Evolutionary conservation across 2,113 vertebrate genomes (phyloP).

Genomic region (Uropsilus gracilis): DNA sequence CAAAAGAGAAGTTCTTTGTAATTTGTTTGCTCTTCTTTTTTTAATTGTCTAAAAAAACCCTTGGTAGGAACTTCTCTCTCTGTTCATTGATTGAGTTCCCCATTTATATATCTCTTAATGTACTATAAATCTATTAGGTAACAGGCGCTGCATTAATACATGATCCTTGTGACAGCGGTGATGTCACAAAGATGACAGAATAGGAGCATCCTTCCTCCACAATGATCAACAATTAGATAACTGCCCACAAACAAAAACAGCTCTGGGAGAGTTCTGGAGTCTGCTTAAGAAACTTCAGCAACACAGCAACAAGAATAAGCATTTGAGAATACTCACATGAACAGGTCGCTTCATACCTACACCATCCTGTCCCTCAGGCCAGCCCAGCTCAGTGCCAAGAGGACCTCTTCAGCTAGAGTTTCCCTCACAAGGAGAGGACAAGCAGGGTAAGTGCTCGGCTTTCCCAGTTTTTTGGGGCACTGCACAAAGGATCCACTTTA

Average conservation of each 20-base stretch:
- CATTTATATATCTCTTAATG: constrained; percentile 21
- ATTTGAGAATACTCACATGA: no score
- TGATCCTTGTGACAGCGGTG: not conserved
- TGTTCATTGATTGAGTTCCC: not conserved
- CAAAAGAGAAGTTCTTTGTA: not conserved
- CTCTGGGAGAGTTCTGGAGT: not conserved
- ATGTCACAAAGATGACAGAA: not conserved
- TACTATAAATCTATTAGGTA: not conserved
- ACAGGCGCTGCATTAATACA: not conserved
- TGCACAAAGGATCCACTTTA: not conserved
- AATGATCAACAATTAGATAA: not conserved
- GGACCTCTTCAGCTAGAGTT: not conserved
- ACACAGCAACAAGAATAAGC: not conserved
- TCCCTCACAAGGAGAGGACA: not conserved
- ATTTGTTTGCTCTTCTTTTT: constrained; percentile 7
- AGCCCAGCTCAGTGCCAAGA: not conserved
- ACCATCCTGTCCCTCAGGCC: not conserved
- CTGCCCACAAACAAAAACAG: not conserved
- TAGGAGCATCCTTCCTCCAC: not conserved
- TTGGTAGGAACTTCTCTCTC: not conserved
- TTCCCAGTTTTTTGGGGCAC: not conserved
- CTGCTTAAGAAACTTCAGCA: not conserved
- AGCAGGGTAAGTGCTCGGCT: not conserved
- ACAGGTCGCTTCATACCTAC: not conserved
- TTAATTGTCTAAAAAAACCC: not conserved